Evolutionary conservation across 2,797 vertebrate genomes (phyloP).

Genomic region (Pseudochirops corinnae): DNA sequence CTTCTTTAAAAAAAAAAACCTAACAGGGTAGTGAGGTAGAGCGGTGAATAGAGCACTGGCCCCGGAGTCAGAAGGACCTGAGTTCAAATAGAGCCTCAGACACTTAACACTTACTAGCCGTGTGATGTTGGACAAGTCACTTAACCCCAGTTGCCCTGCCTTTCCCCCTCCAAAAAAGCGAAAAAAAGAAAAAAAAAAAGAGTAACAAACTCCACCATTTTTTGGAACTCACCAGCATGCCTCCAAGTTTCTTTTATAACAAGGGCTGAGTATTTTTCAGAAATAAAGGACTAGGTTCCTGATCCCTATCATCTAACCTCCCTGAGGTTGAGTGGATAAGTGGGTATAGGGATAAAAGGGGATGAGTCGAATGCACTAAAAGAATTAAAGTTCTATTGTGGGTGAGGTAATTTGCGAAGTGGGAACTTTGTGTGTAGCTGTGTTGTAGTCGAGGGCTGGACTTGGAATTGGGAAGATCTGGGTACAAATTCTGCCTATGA

Average conservation of each 20-base stretch:
- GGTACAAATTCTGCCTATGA: neutral
- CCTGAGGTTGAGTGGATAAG: neutral
- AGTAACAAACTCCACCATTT: neutral
- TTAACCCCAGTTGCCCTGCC: no score
- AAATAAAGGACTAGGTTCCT: neutral
- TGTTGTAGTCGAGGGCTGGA: neutral
- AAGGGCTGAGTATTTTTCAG: neutral
- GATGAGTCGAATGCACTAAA: neutral
- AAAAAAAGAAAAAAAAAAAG: neutral
- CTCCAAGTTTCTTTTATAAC: neutral
- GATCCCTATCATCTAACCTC: neutral
- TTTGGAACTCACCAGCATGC: neutral
- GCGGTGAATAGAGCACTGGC: no score
- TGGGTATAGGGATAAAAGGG: neutral
- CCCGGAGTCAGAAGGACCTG: no score
- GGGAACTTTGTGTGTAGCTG: neutral
- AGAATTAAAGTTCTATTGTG: neutral
- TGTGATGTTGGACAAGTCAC: no score
- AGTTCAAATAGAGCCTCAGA: no score
- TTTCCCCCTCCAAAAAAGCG: no score
- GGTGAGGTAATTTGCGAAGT: neutral
- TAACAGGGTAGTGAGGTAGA: no score
- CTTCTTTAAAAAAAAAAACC: neutral
- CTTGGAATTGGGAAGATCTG: neutral
- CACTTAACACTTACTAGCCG: no score